A percentile compares a stretch with the other conserved stretches of the same genome.
phyloP scores from a whole-genome alignment of 1,140 invertebrate species.

The Drosophila chauvacae region DNA sequence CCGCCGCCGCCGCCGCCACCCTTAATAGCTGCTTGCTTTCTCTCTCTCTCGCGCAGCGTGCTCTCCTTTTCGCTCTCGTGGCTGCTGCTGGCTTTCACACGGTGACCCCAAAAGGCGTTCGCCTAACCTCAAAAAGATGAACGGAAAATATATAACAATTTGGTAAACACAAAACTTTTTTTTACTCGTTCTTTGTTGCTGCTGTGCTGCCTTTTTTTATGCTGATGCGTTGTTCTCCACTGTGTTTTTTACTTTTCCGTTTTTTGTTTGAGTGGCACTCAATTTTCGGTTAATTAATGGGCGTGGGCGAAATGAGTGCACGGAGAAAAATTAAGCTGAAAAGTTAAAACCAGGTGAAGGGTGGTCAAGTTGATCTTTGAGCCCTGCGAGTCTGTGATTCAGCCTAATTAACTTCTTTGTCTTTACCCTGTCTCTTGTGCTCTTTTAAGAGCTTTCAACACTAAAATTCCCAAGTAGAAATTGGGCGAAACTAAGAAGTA shows the following conservation, averaged over 20 bases:
- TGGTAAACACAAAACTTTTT: conserved; percentile 59
- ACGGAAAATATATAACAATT: conserved; percentile 59
- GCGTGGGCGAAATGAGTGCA: conserved; percentile 35
- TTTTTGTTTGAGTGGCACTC: conserved; percentile 47
- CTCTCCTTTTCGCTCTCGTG: conserved; percentile 27
- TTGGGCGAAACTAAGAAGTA: neutral
- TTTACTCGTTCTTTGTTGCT: conserved; percentile 10
- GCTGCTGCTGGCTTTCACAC: conserved; percentile 40
- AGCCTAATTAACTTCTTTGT: neutral
- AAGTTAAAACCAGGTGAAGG: neutral
- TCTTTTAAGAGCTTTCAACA: neutral
- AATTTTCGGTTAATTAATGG: conserved; percentile 63
- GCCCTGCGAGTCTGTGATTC: too few species aligned
- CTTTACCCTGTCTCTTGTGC: neutral
- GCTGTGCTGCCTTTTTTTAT: conserved; percentile 36
- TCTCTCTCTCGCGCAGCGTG: conserved; percentile 11
- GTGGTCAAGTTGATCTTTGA: neutral
- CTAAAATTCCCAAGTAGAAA: neutral
- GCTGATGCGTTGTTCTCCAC: conserved; percentile 50
- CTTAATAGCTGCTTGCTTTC: conserved; percentile 14
- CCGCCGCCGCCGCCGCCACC: conserved; percentile 15
- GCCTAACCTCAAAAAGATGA: conserved; percentile 62
- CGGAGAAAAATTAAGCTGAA: neutral
- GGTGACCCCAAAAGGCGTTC: conserved; percentile 57
- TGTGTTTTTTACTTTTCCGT: conserved; percentile 23